These are phyloP conservation scores for Agonopterix alstromeriana DNA, from an alignment of 2,888 invertebrate genomes.

Conservation along the genomic window DNA sequence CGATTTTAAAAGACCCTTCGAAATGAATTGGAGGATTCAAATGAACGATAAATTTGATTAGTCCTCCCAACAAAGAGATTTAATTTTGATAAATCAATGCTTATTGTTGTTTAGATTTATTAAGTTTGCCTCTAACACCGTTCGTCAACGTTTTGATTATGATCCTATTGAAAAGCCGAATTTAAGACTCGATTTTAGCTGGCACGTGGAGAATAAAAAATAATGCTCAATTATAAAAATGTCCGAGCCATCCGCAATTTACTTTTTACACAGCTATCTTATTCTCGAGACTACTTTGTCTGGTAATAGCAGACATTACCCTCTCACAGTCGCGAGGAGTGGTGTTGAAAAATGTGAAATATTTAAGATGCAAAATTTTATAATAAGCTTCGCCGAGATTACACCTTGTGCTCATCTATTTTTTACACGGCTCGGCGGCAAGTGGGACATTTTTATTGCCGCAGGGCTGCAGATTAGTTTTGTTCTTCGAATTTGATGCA, in stretches of 20 bases:
- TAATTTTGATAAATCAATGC: slow-evolving; percentile 72
- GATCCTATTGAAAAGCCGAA: no score
- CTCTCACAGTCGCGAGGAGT: slow-evolving; percentile 38
- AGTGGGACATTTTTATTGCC: slow-evolving; percentile 74
- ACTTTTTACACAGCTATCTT: slow-evolving; percentile 27
- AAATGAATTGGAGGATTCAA: slow-evolving; percentile 63
- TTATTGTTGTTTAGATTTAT: slow-evolving; percentile 62
- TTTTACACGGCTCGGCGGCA: slow-evolving; percentile 55
- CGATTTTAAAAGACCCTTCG: slow-evolving; percentile 47
- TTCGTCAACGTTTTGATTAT: background rate
- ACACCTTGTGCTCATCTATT: slow-evolving; percentile 71
- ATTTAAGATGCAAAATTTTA: slow-evolving; percentile 69
- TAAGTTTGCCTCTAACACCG: slow-evolving; percentile 36
- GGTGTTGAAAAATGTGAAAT: slow-evolving; percentile 63
- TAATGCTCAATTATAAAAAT: slow-evolving; percentile 19
- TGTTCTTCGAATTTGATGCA: slow-evolving; percentile 75
- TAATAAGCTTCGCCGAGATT: slow-evolving; percentile 70
- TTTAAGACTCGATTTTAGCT: background rate
- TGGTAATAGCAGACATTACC: slow-evolving; percentile 48
- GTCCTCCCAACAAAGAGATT: slow-evolving; percentile 65
- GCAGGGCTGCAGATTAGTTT: slow-evolving; percentile 69
- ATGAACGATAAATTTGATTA: slow-evolving; percentile 73
- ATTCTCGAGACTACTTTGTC: slow-evolving; percentile 41
- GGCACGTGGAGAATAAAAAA: background rate
- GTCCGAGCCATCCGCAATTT: slow-evolving; percentile 23